Evolutionary conservation across 2,113 vertebrate species (phyloP).

Genomic region (Tenrec ecaudatus): DNA sequence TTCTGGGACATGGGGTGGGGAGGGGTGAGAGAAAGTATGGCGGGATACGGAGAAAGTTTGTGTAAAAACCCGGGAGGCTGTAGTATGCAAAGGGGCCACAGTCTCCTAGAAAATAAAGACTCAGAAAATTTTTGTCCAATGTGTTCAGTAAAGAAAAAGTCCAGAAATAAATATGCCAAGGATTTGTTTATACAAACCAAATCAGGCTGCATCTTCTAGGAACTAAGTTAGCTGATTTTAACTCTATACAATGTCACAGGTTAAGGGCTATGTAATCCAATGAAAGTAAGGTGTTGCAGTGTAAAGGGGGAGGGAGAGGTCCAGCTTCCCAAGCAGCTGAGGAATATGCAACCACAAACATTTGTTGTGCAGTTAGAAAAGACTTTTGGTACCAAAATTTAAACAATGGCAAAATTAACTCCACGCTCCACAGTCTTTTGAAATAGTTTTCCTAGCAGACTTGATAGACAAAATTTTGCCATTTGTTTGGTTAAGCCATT

Average conservation of each 20-base stretch:
- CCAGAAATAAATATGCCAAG: not conserved
- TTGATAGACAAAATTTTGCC: not conserved
- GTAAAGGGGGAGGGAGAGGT: not conserved
- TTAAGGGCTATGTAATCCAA: not conserved
- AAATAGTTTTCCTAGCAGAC: not conserved
- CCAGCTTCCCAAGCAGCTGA: constrained; percentile 1
- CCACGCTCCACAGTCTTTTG: constrained; percentile 17
- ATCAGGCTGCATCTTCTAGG: constrained; percentile 23
- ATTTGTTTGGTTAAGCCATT: constrained; percentile 47
- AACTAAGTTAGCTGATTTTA: not conserved
- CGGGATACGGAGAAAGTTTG: not conserved
- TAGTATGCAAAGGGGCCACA: not conserved
- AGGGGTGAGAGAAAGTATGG: not conserved
- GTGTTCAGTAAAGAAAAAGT: not conserved
- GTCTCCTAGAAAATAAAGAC: not conserved
- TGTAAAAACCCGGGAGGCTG: not conserved
- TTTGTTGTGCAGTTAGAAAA: constrained; percentile 30
- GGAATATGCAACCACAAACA: constrained; percentile 30
- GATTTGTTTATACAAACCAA: constrained; percentile 24
- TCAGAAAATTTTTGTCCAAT: not conserved
- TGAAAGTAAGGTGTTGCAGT: not conserved
- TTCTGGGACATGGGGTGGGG: not conserved
- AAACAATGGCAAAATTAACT: constrained; percentile 12
- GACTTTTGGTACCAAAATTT: not conserved
- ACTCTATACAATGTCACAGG: constrained; percentile 19